A percentile compares a stretch with the other conserved stretches of the same genome.
Evolutionary conservation across 2,888 invertebrate genomes (phyloP).

Genomic region (Trichacis sp.): DNA sequence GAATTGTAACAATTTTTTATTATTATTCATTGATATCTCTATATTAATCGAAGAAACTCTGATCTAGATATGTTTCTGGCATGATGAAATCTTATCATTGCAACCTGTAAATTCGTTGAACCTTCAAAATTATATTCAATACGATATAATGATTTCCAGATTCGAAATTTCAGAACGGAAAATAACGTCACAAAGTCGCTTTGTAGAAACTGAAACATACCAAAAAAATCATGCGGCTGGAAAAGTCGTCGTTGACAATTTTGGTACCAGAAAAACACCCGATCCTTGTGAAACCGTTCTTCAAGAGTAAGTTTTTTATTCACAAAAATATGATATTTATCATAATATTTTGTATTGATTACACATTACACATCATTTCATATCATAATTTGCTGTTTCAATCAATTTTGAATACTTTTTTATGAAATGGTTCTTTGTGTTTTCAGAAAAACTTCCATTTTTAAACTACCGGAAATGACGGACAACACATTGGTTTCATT

Average conservation of each 20-base stretch:
- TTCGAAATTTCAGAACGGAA: slow-evolving; percentile 80
- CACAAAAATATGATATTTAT: too few species aligned
- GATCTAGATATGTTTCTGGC: too few species aligned
- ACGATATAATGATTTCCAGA: slow-evolving; percentile 66
- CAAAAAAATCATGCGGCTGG: slow-evolving; percentile 81
- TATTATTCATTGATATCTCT: too few species aligned
- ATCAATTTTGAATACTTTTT: too few species aligned
- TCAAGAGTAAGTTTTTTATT: slow-evolving; percentile 48
- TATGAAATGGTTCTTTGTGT: not conserved
- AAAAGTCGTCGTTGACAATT: slow-evolving; percentile 86
- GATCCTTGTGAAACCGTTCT: slow-evolving; percentile 76
- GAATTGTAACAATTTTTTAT: too few species aligned
- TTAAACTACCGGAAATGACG: slow-evolving; percentile 76
- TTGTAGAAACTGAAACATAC: slow-evolving; percentile 79
- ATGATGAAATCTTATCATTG: too few species aligned
- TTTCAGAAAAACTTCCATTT: slow-evolving; percentile 77
- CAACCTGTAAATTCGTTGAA: too few species aligned
- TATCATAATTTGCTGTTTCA: too few species aligned
- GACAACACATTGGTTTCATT: slow-evolving; percentile 94
- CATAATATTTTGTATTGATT: too few species aligned
- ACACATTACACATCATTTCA: too few species aligned
- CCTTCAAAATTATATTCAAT: too few species aligned
- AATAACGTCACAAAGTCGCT: slow-evolving; percentile 85
- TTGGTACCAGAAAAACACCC: slow-evolving; percentile 82
- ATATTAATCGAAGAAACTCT: too few species aligned